These are phyloP conservation scores for Meandrina meandrites DNA, from an alignment of 92 coral and sea anemone species.

Conservation along the genomic window DNA sequence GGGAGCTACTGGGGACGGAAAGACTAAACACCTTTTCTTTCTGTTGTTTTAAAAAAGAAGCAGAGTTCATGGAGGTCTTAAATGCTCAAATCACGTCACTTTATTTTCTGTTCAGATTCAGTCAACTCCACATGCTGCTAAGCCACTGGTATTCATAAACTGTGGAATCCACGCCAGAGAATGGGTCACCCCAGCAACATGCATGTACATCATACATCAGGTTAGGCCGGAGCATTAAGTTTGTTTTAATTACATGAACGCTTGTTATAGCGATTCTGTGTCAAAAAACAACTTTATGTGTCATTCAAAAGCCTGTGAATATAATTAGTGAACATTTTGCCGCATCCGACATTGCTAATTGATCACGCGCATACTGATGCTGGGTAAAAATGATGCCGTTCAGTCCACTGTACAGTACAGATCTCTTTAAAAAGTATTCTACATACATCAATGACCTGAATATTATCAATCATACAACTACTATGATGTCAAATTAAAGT, in stretches of 20 bases:
- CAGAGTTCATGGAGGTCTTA: not conserved
- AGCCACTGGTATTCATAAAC: constrained; percentile 68
- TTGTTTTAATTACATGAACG: not conserved
- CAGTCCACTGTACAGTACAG: too few relatives aligned
- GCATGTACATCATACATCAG: constrained; percentile 66
- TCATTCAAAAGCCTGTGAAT: too few relatives aligned
- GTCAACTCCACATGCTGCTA: constrained; percentile 15
- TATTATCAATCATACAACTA: too few relatives aligned
- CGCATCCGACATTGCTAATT: too few relatives aligned
- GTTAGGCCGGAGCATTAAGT: constrained; percentile 2
- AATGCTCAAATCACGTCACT: not conserved
- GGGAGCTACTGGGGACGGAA: not conserved
- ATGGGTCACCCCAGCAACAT: constrained; percentile 77
- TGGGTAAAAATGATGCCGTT: too few relatives aligned
- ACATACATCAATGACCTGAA: too few relatives aligned
- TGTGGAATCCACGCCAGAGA: constrained; percentile 80
- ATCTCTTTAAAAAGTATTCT: too few relatives aligned
- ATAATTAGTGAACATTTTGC: too few relatives aligned
- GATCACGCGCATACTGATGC: too few relatives aligned
- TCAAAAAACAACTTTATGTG: not conserved
- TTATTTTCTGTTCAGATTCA: constrained; percentile 51
- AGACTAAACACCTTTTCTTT: not conserved
- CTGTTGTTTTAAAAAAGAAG: not conserved
- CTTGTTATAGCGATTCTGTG: not conserved
- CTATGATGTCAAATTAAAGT: too few relatives aligned